A percentile compares a stretch with the other conserved stretches of the same genome.
These are phyloP conservation scores for human DNA, from an alignment of 2,113 vertebrate genomes.

Conservation along the genomic window GRCh38 chr2:30028001-30028500, in stretches of 20 bases:
- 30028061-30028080: not conserved
- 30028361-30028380: not conserved
- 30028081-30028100: not conserved
- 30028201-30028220: conserved; percentile 67
- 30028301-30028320: not conserved
- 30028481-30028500: not conserved
- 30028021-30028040: not conserved
- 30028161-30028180: conserved; percentile 64
- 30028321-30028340: not conserved
- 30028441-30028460: not conserved
- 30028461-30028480: accelerated
- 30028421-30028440: not conserved
- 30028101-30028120: not conserved
- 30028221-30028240: conserved; percentile 76
- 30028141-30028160: conserved; percentile 60
- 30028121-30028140: conserved; percentile 16
- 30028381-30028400: not conserved
- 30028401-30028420: not conserved
- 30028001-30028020: not conserved
- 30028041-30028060: not conserved
- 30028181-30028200: conserved; percentile 70
- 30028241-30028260: conserved; percentile 77
- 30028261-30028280: conserved; percentile 57
- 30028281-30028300: not conserved
- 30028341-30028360: not conserved